A percentile compares a stretch with the other conserved stretches of the same genome.
phyloP scores from a whole-genome alignment of 2,888 invertebrate genomes.

The Chrysodeixis includens region DNA sequence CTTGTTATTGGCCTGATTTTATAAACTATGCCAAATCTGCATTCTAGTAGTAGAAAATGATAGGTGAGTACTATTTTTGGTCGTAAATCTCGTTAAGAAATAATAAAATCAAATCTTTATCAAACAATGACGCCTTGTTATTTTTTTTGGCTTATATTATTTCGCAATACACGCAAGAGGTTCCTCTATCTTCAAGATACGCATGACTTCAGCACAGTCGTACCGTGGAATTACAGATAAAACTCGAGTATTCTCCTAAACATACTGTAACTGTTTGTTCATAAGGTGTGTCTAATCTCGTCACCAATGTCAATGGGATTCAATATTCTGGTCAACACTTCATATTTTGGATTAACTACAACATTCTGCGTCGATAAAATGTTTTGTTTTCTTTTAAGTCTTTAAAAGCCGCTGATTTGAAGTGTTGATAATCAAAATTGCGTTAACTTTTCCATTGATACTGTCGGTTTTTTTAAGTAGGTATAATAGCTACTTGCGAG shows the following conservation, averaged over 20 bases:
- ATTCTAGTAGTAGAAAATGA: too few species aligned
- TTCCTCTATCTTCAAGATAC: neutral
- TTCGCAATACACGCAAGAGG: neutral
- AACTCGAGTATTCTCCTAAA: conserved; percentile 20
- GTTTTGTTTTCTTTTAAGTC: conserved; percentile 8
- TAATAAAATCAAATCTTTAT: too few species aligned
- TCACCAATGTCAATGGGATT: conserved; percentile 30
- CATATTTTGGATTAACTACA: conserved; percentile 33
- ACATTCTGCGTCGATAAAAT: conserved; percentile 25
- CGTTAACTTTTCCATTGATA: conserved; percentile 53
- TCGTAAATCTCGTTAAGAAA: too few species aligned
- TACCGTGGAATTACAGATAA: conserved; percentile 36
- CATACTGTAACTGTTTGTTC: conserved; percentile 22
- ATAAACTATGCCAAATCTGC: too few species aligned
- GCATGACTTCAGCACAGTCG: conserved; percentile 13
- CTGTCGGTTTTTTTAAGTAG: conserved; percentile 54
- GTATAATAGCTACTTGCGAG: neutral
- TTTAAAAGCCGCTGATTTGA: conserved; percentile 39
- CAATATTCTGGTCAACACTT: conserved; percentile 35
- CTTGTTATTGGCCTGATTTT: too few species aligned
- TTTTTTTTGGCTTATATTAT: neutral
- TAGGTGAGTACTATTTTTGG: too few species aligned
- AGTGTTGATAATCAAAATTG: conserved; percentile 38
- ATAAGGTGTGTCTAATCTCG: conserved; percentile 40
- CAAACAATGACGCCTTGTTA: neutral